phyloP scores from a whole-genome alignment of 2,113 vertebrate species.

The Natator depressus region DNA sequence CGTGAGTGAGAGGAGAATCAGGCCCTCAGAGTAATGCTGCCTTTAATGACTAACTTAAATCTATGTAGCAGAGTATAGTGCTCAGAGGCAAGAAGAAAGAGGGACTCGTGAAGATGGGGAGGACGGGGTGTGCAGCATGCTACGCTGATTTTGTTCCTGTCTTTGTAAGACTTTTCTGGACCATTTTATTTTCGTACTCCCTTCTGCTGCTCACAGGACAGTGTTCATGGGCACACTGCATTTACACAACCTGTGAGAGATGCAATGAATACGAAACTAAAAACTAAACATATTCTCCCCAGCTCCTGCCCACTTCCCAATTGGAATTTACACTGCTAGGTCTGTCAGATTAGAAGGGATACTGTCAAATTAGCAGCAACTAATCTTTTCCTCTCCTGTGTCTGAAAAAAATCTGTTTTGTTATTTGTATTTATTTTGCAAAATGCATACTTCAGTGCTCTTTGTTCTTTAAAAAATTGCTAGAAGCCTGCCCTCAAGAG shows the following conservation, averaged over 20 bases:
- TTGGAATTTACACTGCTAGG: conserved; percentile 60
- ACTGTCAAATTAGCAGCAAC: conserved; percentile 52
- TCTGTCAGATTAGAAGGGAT: conserved; percentile 26
- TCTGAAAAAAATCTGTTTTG: conserved; percentile 4
- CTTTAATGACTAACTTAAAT: background rate
- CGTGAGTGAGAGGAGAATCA: background rate
- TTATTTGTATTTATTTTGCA: background rate
- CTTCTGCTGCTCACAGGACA: background rate
- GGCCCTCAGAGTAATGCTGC: background rate
- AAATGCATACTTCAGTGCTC: background rate
- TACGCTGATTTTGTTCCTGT: background rate
- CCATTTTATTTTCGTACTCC: background rate
- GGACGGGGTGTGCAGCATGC: background rate
- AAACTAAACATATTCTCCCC: background rate
- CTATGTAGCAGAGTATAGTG: background rate
- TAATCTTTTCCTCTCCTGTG: conserved; percentile 64
- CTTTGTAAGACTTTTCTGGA: background rate
- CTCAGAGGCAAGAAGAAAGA: rapidly evolving
- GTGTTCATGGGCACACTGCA: background rate
- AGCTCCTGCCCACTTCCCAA: conserved; percentile 65
- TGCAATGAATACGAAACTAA: background rate
- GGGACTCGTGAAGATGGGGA: rapidly evolving
- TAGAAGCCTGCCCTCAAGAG: background rate
- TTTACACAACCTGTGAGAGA: background rate
- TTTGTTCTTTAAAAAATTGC: background rate